Evolutionary conservation across 2,797 vertebrate genomes (phyloP), one percentile per base, ranked within the genome.

Genomic region (Zalophus californianus): DNA sequence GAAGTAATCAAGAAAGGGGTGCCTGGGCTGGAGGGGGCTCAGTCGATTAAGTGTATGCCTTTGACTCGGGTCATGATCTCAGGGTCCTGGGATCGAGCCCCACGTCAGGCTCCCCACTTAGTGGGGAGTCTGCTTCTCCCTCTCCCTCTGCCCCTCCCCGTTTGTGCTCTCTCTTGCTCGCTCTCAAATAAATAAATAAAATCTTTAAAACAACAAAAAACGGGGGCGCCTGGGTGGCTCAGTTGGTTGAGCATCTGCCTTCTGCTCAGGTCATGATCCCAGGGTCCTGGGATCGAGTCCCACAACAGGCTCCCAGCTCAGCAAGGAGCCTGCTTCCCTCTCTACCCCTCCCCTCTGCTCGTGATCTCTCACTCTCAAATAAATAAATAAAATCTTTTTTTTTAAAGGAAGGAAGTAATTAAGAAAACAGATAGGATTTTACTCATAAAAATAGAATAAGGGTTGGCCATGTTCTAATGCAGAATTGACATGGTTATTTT

Each of bases 351-450:
- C 10, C 60, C 27, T 7, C 60, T 12, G 1, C 32, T n/a, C 3
- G 1, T 66, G 32, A 50, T 56, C 16, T 66, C 14, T 64, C 27
- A 7, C 62, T 66, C 14, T 32, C 16, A n/a, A 66, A 66, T 66
- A 66, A n/a, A n/a, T 18, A n/a, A 66, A 66, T 66, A 66, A 66
- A 66, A 66, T n/a, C 7, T 66, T n/a, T 32, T 35, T 35, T 35
- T 35, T 25, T 58, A 27, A 60, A 58, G 25, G 4, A 52, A 52
- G 2, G 54, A 56, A 86, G 38, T 87, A 86, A 90, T 90, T 86
- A 32, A 80, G 58, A 95, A 56, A 82, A 5, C 25, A 96, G 73
- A 68, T 29, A 92, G 15, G 38, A 25, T 66, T 93, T 93, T 86
- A 77, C 91, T 62, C 72, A 64, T 64, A 64, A 41, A 56, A 91